Evolutionary conservation across 2,113 vertebrate genomes (phyloP), one percentile per base, ranked within the genome.

Genomic region (Numenius arquata): DNA sequence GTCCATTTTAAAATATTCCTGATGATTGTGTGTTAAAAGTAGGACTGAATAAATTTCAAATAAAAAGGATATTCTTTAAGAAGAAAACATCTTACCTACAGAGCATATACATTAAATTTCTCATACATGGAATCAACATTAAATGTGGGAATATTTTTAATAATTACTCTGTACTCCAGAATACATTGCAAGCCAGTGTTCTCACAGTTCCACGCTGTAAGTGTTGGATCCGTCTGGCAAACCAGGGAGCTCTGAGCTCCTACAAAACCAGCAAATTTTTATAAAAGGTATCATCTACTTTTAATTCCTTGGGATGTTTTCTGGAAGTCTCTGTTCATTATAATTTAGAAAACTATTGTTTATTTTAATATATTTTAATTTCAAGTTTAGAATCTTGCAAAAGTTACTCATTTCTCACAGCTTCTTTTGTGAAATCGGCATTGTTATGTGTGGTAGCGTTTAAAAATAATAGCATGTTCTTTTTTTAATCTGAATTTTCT

Each of bases 401-500:
- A 90, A 95, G 74, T 95, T 95, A 34, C 80, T 93, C 45, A 70
- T 97, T 95, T 90, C 71, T 88, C 74, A 85, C 65, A 58, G 77
- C 82, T 98, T 73, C 58, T 80, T 79, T 77, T 89, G 90, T 97
- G 92, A 95, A 96, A 94, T 96, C 85, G 92, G 91, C 95, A 91
- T 94, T 96, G 87, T 94, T 84, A 88, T 36, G 50, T 93, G 97
- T 96, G 91, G 90, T 94, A 94, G 94, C 97, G 95, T 98, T 98
- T 95, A 81, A 98, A 95, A 96, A 91, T 34, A 86, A 89, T 77
- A 98, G 99, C 98, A 99, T 99, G 98, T 98, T 97, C 94, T 98
- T 99, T 98, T 98, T 99, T 98, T 94, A 97, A 98, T 97, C 89
- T 85, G 80, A 97, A 82, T 99, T 99, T 99, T 99, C 79, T 99